phyloP scores from a whole-genome alignment of 1,140 invertebrate species.

The Ganaspis sp. region DNA sequence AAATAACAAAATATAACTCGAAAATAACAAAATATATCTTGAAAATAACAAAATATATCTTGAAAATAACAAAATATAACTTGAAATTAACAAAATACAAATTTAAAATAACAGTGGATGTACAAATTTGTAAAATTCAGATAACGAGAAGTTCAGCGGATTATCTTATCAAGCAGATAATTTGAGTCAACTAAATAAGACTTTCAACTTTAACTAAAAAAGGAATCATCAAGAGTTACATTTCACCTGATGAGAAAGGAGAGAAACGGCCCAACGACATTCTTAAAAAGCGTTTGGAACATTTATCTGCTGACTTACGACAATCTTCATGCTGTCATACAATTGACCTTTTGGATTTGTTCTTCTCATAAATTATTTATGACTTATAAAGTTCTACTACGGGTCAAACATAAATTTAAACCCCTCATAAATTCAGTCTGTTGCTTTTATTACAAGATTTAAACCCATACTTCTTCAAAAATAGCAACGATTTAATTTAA shows the following conservation, averaged over 20 bases:
- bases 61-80: too few species aligned
- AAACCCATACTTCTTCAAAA: too few species aligned
- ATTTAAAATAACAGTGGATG: neutral
- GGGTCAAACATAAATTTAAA: conserved; percentile 16
- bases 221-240: conserved; percentile 36
- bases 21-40: too few species aligned
- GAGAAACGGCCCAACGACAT: conserved; percentile 41
- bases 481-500: too few species aligned
- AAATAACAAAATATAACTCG: too few species aligned
- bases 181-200: conserved; percentile 58
- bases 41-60: too few species aligned
- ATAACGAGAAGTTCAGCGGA: too few species aligned
- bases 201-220: conserved; percentile 57
- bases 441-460: neutral
- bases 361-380: conserved; percentile 16
- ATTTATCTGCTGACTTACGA: neutral
- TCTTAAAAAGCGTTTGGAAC: conserved; percentile 11
- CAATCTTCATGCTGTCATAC: conserved; percentile 1
- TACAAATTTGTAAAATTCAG: neutral
- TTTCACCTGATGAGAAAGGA: conserved; percentile 44
- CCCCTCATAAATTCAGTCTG: neutral
- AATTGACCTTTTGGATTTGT: conserved; percentile 20
- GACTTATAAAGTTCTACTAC: neutral
- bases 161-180: neutral
- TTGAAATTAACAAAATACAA: too few species aligned